Evolutionary conservation across 1,140 invertebrate genomes (phyloP).

Genomic region (Drosophila truncata): DNA sequence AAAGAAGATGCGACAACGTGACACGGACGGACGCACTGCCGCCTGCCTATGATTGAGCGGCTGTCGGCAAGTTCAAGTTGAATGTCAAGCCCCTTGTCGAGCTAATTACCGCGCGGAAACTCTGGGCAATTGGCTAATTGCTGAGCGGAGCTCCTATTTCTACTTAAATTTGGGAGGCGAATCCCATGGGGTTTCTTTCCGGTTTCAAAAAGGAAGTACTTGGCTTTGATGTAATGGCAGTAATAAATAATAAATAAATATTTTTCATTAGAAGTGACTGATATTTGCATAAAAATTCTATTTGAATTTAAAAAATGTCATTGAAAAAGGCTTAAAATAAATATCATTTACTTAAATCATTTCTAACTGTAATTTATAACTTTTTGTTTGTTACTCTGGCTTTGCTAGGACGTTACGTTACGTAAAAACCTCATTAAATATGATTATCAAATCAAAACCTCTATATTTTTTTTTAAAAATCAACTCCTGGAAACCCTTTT

Average conservation of each 20-base stretch:
- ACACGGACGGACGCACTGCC: conserved; percentile 33
- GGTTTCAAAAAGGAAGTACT: not conserved
- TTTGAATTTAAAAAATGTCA: not conserved
- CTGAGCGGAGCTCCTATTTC: conserved; percentile 22
- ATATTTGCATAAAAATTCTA: not conserved
- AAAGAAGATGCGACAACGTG: conserved; percentile 50
- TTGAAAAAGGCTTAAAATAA: not conserved
- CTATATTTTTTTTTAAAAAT: not conserved
- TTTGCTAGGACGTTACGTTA: not conserved
- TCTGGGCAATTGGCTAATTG: conserved; percentile 45
- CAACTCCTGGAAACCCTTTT: not conserved
- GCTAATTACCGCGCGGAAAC: conserved; percentile 54
- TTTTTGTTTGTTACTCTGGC: too few species aligned
- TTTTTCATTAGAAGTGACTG: not conserved
- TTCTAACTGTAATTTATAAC: not conserved
- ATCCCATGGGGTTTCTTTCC: not conserved
- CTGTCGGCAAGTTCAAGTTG: conserved; percentile 79
- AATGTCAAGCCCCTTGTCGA: conserved; percentile 62
- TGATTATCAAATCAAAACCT: not conserved
- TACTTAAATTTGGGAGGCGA: not conserved
- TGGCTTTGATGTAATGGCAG: not conserved
- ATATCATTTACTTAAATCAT: not conserved
- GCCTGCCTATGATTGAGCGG: conserved; percentile 30
- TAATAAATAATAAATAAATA: not conserved
- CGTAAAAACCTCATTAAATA: not conserved